These are phyloP conservation scores for Pammene aurita DNA, from an alignment of 2,888 invertebrate species.

Conservation along the genomic window DNA sequence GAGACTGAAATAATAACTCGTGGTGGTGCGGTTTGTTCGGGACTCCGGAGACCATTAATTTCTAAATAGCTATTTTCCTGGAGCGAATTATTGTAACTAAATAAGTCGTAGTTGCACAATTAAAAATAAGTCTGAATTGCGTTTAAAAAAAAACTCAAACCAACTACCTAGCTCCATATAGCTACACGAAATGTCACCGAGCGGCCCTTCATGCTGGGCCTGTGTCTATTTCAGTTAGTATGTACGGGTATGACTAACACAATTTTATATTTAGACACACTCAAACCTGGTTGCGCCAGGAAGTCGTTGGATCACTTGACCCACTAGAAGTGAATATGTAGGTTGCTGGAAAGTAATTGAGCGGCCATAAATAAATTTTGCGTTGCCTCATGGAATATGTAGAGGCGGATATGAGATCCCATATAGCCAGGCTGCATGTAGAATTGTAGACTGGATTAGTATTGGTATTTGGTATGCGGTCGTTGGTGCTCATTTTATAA, in stretches of 20 bases:
- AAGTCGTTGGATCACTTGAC: constrained; percentile 67
- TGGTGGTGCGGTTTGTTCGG: no score
- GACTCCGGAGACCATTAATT: no score
- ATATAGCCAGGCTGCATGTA: constrained; percentile 19
- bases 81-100: no score
- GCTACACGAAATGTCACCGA: constrained; percentile 30
- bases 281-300: constrained; percentile 61
- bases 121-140: no score
- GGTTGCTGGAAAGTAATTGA: constrained; percentile 60
- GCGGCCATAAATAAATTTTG: constrained; percentile 48
- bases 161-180: no score
- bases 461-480: constrained; percentile 1
- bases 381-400: constrained; percentile 37
- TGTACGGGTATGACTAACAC: constrained; percentile 53
- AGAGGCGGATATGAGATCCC: constrained; percentile 32
- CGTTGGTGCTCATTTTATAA: constrained; percentile 13
- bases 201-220: constrained; percentile 51
- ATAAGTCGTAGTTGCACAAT: no score
- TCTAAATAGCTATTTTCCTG: no score
- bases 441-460: not conserved
- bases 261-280: constrained; percentile 62
- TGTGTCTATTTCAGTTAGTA: constrained; percentile 53
- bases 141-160: no score
- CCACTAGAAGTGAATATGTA: constrained; percentile 59
- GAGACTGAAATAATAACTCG: no score